Conservation (phyloP, 2,113 vertebrate genomes). For the Chaetodon trifascialis region DNA sequence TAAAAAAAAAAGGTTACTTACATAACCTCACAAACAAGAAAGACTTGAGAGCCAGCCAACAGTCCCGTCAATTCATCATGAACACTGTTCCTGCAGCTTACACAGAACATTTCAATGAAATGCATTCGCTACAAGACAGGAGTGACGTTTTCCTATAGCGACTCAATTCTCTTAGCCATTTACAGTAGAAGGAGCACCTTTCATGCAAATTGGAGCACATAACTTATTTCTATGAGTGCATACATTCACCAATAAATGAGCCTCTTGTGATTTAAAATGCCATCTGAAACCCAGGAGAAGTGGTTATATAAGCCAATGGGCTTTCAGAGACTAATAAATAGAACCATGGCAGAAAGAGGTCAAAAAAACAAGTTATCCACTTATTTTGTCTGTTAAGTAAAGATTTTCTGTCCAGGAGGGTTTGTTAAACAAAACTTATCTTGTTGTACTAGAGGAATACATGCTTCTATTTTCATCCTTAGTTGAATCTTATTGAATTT, state of each 20-base stretch:
- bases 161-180: neutral
- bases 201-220: slow-evolving; percentile 42
- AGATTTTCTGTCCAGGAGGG: no score
- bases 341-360: slow-evolving; percentile 1
- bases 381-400: slow-evolving; percentile 5
- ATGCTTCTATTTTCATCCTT: no score
- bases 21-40: slow-evolving; percentile 6
- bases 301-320: slow-evolving; percentile 16
- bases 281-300: neutral
- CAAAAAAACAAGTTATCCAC: neutral
- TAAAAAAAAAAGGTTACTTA: slow-evolving; percentile 11
- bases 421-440: no score
- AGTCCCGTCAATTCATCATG: slow-evolving; percentile 9
- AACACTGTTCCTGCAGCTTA: neutral
- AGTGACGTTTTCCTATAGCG: neutral
- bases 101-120: neutral
- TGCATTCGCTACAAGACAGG: neutral
- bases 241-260: slow-evolving; percentile 17
- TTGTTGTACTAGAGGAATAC: no score
- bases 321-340: slow-evolving; percentile 24
- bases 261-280: slow-evolving; percentile 28
- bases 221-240: slow-evolving; percentile 18
- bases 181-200: neutral
- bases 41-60: slow-evolving; percentile 9
- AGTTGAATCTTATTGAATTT: no score